Percentiles rank a stretch among this genome's conserved stretches.
Conservation (phyloP, 2,113 vertebrate genomes). For the Pachyramphus minor region DNA sequence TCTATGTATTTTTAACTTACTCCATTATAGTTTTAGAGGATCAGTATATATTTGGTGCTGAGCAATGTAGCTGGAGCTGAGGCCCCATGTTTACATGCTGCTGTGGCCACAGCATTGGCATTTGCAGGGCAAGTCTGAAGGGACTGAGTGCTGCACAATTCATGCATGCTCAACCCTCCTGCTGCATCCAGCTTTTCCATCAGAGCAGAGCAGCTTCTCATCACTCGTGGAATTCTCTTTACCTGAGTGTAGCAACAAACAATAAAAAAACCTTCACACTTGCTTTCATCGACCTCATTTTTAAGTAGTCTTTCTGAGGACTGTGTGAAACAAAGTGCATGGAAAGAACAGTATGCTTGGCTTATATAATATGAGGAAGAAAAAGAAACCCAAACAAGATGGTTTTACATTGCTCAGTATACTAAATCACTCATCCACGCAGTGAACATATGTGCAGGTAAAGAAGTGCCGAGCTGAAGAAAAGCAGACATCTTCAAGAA, state of each 20-base stretch:
- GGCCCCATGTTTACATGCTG: not conserved
- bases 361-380: not conserved
- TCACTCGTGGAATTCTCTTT: not conserved
- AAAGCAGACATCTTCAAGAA: not conserved
- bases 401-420: not conserved
- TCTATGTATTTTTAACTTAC: slow-evolving; percentile 7
- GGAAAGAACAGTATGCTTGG: not conserved
- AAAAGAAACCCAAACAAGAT: not conserved
- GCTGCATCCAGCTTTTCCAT: not conserved
- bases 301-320: not conserved
- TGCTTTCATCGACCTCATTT: not conserved
- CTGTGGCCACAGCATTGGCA: not conserved
- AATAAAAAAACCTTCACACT: not conserved
- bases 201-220: not conserved
- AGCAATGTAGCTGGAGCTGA: not conserved
- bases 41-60: not conserved
- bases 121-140: not conserved
- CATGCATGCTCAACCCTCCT: not conserved
- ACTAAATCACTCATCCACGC: not conserved
- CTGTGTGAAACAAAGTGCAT: not conserved
- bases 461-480: not conserved
- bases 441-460: slow-evolving; percentile 9
- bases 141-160: not conserved
- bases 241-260: not conserved
- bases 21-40: not conserved